Base-by-base conservation (phyloP, 1,140 invertebrate species). In the Brachionus angularis region DNA sequence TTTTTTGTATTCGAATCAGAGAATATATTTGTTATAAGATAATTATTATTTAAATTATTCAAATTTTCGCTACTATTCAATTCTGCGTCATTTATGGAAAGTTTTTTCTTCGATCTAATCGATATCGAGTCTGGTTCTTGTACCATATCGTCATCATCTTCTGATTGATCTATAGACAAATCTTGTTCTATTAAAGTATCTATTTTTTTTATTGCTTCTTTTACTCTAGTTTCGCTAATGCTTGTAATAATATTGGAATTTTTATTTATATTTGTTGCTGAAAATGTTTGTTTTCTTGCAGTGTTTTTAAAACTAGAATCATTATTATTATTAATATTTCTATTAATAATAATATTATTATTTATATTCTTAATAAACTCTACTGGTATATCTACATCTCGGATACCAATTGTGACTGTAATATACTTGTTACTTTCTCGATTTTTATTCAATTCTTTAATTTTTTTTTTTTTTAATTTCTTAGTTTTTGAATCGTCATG, bases 131-230 rank as follows among this genome's bases (percentile, higher is more conserved):
- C 39, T 1, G 39, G 3, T 33, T 58, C 39, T 12, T 31, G 53
- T 36, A 58, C 39, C 5, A 23, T 58, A 23, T 58, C 53, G 16
- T 16, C 3, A 23, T 58, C 53, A 27, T 34, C 39, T 39, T 58
- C 53, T 2, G n/a, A n/a, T n/a, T 58, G 16, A 1, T 58, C 53
- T 10, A 36, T 10, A 12, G 53, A 58, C 10, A 34, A 58, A 5
- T 58, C 33, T 39, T 18, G 36, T 39, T 58, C 53, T 7, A 58
- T 58, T 0, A 58, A 36, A 58, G 2, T 39, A 21, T 58, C 53
- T 7, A 58, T 58, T 58, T 58, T 58, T 58, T 58, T 58, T 12
- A 58, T 58, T 12, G 53, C 53, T n/a, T 58, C 53, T 0, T 23
- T 1, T 14, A 58, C 39, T 58, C 39, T 36, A 23, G 53, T 31